A percentile compares a stretch with the other conserved stretches of the same genome.
Conservation (phyloP, 2,797 vertebrate genomes). For the Eospalax fontanierii region DNA sequence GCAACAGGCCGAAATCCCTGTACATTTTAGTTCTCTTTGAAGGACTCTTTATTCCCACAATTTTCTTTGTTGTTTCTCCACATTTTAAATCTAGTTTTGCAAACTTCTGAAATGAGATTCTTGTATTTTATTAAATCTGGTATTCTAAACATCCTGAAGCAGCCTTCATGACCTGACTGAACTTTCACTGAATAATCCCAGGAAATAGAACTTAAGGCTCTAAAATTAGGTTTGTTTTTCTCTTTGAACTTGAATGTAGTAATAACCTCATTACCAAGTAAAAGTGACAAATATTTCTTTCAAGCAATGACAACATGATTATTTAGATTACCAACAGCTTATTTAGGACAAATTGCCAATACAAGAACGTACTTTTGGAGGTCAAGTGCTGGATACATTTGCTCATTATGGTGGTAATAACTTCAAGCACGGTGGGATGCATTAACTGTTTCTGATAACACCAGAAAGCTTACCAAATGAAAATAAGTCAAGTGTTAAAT, state of each 20-base stretch:
- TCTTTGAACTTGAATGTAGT: constrained; percentile 28
- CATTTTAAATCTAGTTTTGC: neutral
- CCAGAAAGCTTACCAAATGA: constrained; percentile 43
- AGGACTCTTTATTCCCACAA: neutral
- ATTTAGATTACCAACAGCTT: constrained; percentile 43
- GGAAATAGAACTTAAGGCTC: neutral
- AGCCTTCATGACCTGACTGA: constrained; percentile 6
- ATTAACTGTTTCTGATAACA: constrained; percentile 10
- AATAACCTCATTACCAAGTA: constrained; percentile 8
- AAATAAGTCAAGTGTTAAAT: constrained; percentile 10
- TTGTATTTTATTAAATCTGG: neutral
- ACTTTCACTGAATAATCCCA: neutral
- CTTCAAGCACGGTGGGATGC: neutral
- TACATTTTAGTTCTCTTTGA: neutral
- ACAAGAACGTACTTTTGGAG: constrained; percentile 47
- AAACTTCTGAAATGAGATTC: constrained; percentile 5
- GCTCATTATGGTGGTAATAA: constrained; percentile 29
- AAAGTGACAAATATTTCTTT: constrained; percentile 32
- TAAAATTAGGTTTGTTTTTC: constrained; percentile 4
- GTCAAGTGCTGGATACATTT: neutral
- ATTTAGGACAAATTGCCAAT: constrained; percentile 29
- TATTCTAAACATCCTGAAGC: constrained; percentile 15
- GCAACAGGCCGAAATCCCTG: neutral
- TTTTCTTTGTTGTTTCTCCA: neutral
- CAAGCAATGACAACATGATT: constrained; percentile 15